Evolutionary conservation across 1,140 invertebrate species (phyloP).

Genomic region (Temnothorax longispinosus): DNA sequence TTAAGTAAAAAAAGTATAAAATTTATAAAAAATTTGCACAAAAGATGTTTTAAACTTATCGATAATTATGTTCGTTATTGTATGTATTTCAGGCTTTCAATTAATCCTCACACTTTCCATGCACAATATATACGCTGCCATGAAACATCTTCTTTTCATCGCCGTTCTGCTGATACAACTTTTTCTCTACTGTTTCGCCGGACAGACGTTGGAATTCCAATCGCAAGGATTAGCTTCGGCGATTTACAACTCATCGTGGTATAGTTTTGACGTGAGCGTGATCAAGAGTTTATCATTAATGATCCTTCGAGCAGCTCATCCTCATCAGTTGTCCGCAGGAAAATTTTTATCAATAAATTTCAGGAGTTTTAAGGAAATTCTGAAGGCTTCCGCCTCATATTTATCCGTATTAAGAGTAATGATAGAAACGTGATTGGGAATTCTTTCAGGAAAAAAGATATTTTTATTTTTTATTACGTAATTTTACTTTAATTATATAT

Average conservation of each 20-base stretch:
- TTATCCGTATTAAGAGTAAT: slow-evolving; percentile 57
- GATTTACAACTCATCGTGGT: slow-evolving; percentile 41
- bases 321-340: slow-evolving; percentile 33
- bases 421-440: slow-evolving; percentile 26
- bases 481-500: background rate
- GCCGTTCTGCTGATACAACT: slow-evolving; percentile 27
- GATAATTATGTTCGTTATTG: background rate
- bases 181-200: slow-evolving; percentile 34
- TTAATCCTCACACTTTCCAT: slow-evolving; percentile 30
- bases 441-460: background rate
- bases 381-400: slow-evolving; percentile 59
- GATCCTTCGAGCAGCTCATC: slow-evolving; percentile 15
- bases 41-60: background rate
- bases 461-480: background rate
- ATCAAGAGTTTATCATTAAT: slow-evolving; percentile 36
- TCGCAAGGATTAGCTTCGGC: slow-evolving; percentile 26
- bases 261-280: slow-evolving; percentile 6
- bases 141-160: slow-evolving; percentile 18
- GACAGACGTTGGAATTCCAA: slow-evolving; percentile 41
- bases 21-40: background rate
- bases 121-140: background rate
- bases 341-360: slow-evolving; percentile 62
- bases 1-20: background rate
- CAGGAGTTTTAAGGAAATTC: slow-evolving; percentile 58
- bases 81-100: slow-evolving; percentile 58